These are phyloP conservation scores for Platichthys flesus DNA, from an alignment of 2,113 vertebrate genomes.

Conservation along the genomic window DNA sequence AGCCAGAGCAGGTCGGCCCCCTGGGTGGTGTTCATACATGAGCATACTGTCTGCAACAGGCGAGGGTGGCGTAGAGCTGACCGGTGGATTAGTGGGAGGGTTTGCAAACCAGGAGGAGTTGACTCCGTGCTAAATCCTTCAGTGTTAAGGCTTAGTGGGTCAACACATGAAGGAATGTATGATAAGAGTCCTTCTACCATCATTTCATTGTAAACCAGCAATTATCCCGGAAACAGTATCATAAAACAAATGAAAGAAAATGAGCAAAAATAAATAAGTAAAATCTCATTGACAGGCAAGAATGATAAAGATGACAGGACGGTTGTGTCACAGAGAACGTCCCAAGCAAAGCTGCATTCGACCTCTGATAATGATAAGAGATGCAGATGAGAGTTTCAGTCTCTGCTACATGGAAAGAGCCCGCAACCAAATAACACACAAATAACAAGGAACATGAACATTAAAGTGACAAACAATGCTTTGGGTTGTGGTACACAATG, in stretches of 20 bases:
- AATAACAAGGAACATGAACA: constrained; percentile 7
- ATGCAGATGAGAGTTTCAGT: constrained; percentile 18
- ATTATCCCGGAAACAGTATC: constrained; percentile 28
- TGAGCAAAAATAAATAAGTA: constrained; percentile 60
- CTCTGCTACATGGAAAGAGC: not conserved
- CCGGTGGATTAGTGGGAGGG: constrained; percentile 9
- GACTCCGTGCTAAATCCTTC: constrained; percentile 13
- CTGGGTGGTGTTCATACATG: constrained; percentile 32
- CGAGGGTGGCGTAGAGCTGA: not conserved
- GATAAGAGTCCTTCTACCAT: constrained; percentile 26
- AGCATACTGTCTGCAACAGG: constrained; percentile 29
- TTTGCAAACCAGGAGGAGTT: constrained; percentile 4
- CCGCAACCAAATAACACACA: not conserved
- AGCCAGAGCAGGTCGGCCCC: constrained; percentile 4
- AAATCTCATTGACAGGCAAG: constrained; percentile 50
- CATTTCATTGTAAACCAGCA: constrained; percentile 53
- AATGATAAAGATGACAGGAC: constrained; percentile 15
- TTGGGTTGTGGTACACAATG: not conserved
- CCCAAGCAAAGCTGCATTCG: constrained; percentile 2
- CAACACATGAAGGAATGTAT: constrained; percentile 47
- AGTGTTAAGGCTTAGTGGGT: constrained; percentile 31
- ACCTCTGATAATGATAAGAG: constrained; percentile 26
- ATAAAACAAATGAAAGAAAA: constrained; percentile 49
- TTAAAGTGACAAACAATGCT: constrained; percentile 33
- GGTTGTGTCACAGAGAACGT: constrained; percentile 1